phyloP scores from a whole-genome alignment of 2,888 invertebrate genomes.

The Yponomeuta evonymella region DNA sequence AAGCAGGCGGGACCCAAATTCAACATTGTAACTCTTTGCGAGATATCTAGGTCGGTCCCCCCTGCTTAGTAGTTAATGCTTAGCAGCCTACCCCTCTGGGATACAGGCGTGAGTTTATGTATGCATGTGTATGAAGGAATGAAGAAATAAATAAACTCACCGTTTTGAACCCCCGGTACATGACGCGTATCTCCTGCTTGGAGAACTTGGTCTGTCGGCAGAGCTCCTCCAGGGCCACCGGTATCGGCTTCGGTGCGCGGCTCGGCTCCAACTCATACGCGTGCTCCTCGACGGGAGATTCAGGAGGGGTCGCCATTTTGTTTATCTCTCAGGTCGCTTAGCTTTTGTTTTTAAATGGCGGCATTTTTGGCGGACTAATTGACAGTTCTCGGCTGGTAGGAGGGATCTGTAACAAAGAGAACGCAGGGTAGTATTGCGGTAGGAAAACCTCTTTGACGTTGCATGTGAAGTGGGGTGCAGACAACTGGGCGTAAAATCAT shows the following conservation, averaged over 20 bases:
- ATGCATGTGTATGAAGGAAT: too few relatives aligned
- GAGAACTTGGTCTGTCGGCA: slow-evolving; percentile 96
- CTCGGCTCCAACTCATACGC: slow-evolving; percentile 90
- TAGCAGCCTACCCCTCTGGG: too few relatives aligned
- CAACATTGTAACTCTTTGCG: too few relatives aligned
- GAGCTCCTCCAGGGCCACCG: slow-evolving; percentile 91
- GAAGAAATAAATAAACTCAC: slow-evolving; percentile 65
- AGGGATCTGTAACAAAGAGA: not conserved
- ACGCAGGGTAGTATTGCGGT: not conserved
- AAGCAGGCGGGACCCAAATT: too few relatives aligned
- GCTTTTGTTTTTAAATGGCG: slow-evolving; percentile 4
- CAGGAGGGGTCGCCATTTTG: slow-evolving; percentile 89
- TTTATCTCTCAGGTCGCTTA: not conserved
- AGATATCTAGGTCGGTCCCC: too few relatives aligned
- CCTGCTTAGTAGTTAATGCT: too few relatives aligned
- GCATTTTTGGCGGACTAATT: not conserved
- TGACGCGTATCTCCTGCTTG: slow-evolving; percentile 95
- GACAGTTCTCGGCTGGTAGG: not conserved
- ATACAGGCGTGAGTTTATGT: too few relatives aligned
- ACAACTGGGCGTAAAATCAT: too few relatives aligned
- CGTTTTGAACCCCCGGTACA: slow-evolving; percentile 98
- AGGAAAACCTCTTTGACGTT: too few relatives aligned
- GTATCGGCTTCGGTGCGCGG: slow-evolving; percentile 86
- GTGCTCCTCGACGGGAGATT: slow-evolving; percentile 90
- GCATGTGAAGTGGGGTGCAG: too few relatives aligned